These are phyloP conservation scores for Agraylea sexmaculata DNA, from an alignment of 1,140 invertebrate species.

Conservation along the genomic window DNA sequence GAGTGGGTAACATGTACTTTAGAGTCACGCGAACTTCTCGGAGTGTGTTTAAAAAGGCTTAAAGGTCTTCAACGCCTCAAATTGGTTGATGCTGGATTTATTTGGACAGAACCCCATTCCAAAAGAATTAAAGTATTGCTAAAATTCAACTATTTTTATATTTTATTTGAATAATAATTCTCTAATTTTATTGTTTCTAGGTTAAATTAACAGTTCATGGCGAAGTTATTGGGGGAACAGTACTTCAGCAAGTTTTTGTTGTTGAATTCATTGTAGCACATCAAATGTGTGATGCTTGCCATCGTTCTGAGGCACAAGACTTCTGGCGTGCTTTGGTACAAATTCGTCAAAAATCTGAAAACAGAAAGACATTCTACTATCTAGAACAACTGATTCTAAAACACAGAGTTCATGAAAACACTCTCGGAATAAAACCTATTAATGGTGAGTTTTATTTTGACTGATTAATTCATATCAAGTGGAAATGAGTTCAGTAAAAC, in stretches of 20 bases:
- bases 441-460: conserved; percentile 54
- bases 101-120: conserved; percentile 99
- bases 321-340: conserved; percentile 91
- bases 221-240: conserved; percentile 74
- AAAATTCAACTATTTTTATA: too few species aligned
- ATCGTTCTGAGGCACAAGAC: conserved; percentile 92
- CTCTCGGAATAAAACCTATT: conserved; percentile 86
- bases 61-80: conserved; percentile 86
- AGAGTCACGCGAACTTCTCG: conserved; percentile 87
- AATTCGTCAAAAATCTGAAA: conserved; percentile 75
- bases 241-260: conserved; percentile 83
- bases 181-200: conserved; percentile 29
- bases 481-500: too few species aligned
- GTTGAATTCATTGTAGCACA: conserved; percentile 86
- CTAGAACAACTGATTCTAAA: conserved; percentile 96
- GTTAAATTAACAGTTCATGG: conserved; percentile 95
- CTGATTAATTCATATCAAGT: too few species aligned
- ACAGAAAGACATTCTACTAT: conserved; percentile 98
- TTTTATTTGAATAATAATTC: conserved; percentile 2
- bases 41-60: conserved; percentile 86
- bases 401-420: conserved; percentile 83
- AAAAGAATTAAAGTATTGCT: conserved; percentile 89
- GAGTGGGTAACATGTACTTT: conserved; percentile 83
- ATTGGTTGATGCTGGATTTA: conserved; percentile 89
- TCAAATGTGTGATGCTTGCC: conserved; percentile 97